Conservation (phyloP, 1,140 invertebrate species). For the Cyclina sinensis region DNA sequence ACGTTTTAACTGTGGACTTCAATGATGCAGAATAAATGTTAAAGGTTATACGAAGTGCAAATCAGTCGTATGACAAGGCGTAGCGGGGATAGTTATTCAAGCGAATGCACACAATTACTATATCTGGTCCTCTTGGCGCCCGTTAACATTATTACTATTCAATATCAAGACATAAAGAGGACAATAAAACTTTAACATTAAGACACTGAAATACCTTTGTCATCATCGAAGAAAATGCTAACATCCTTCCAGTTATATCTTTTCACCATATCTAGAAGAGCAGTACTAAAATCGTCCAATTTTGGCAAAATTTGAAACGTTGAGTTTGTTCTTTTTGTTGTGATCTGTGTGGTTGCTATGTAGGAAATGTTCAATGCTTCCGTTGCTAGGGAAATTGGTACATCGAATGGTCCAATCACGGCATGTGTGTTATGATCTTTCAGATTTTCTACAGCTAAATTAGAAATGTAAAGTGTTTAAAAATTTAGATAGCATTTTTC, state of each 20-base stretch:
- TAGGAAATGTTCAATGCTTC: constrained; percentile 79
- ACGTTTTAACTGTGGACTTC: too few species aligned
- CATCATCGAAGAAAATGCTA: constrained; percentile 82
- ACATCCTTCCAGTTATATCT: constrained; percentile 79
- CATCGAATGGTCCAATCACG: constrained; percentile 79
- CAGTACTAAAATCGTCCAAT: constrained; percentile 71
- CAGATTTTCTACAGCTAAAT: constrained; percentile 70
- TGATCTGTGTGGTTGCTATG: constrained; percentile 75
- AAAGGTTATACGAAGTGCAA: too few species aligned
- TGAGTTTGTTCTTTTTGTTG: constrained; percentile 55
- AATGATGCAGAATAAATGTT: too few species aligned
- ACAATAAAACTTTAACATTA: neutral
- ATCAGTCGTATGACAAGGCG: too few species aligned
- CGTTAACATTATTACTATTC: too few species aligned
- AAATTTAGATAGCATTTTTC: too few species aligned
- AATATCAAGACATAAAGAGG: too few species aligned
- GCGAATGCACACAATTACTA: too few species aligned
- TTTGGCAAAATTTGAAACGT: constrained; percentile 78
- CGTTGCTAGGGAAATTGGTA: constrained; percentile 75
- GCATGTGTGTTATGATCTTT: constrained; percentile 72
- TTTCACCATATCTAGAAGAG: constrained; percentile 78
- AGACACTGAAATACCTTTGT: constrained; percentile 72
- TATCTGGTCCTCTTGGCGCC: too few species aligned
- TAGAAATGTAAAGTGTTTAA: neutral
- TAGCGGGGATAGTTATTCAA: too few species aligned